Base-by-base conservation (phyloP, 2,888 invertebrate genomes). In the Eilema caniola region DNA sequence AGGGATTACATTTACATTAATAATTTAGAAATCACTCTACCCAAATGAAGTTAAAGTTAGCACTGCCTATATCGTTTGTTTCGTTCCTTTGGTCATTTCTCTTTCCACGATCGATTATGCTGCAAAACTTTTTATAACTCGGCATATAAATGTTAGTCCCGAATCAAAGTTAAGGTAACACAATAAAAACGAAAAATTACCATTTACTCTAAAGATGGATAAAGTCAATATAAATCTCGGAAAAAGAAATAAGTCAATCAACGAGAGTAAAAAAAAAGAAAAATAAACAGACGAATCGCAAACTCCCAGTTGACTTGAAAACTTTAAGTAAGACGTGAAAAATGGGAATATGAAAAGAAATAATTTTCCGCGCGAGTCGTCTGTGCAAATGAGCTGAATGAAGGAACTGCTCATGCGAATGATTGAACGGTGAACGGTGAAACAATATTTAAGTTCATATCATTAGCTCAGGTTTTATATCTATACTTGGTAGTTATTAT, bases 371-470 rank as follows among this genome's bases (percentile, higher is more conserved):
- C 95, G 88, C 89, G 95, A 95, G 86, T 93, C 89, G 91, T 78
- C 90, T 95, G 95, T 93, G 95, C 95, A 95, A 95, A 95, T 95
- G 95, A 95, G 94, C 93, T 95, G 95, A 95, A 95, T 94, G 93
- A 85, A 83, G 74, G 89, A 88, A 79, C 86, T 89, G 88, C 90
- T 94, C 93, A 93, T 83, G 94, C 95, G 92, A 86, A 91, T 95
- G 95, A 95, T 95, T 95, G 95, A 95, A 91, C 89, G 91, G 86
- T 89, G 85, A 83, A 88, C 83, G 87, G 88, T 89, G 92, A 95
- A 94, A 95, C 93, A 94, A 93, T 93, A 87, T 91, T 90, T 86
- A 89, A 88, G 83, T 86, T 88, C 84, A 80, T 80, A 62, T 74
- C 72, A 64, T 79, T 80, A 81, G 71, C 57, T 67, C 20, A 67